Evolutionary conservation across 2,113 vertebrate genomes (phyloP), one percentile per base, ranked within the genome.

Genomic region (Jaculus jaculus): DNA sequence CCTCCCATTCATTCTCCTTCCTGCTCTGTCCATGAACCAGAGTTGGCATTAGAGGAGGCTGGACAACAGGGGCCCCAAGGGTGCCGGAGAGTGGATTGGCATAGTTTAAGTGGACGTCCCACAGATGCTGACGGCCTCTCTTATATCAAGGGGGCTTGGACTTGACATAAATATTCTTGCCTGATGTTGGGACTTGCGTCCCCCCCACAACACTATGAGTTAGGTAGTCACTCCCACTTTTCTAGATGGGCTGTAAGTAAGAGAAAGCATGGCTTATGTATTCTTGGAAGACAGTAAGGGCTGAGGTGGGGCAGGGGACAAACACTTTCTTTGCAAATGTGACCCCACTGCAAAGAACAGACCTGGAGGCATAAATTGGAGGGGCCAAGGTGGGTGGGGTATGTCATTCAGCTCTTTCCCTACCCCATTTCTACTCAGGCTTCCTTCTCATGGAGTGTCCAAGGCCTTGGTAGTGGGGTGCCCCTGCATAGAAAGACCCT

Each of bases 391-490:
- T 6, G 61, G 54, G 39, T 24, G 20, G 21, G 10, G 30, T 58
- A 21, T 69, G 28, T 28, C 71, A 6, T 61, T n/a, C 28, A 4
- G 37, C 28, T 37, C 72, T 12, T 7, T n/a, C 34, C 26, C 9
- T 60, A 0, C 39, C 69, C 78, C 8, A 0, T 72, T 28, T 54
- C 69, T 13, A 12, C 20, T 32, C 7, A 7, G 26, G 34, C 17
- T 5, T 20, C 78, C 34, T 17, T 37, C 18, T 1, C 1, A 24
- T 20, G 47, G 73, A 30, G 37, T 20, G 42, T 34, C 75, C 39
- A 24, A 32, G 39, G 26, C 12, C n/a, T 24, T 1, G 2, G 39
- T 32, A 1, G 0, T 5, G 37, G 7, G 9, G 24, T 60, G 17
- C 28, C 7, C n/a, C 72, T 74, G 4, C 0, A 0, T 37, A n/a